These are phyloP conservation scores for Scaptomyza hsui DNA, from an alignment of 1,140 invertebrate species.

Conservation along the genomic window DNA sequence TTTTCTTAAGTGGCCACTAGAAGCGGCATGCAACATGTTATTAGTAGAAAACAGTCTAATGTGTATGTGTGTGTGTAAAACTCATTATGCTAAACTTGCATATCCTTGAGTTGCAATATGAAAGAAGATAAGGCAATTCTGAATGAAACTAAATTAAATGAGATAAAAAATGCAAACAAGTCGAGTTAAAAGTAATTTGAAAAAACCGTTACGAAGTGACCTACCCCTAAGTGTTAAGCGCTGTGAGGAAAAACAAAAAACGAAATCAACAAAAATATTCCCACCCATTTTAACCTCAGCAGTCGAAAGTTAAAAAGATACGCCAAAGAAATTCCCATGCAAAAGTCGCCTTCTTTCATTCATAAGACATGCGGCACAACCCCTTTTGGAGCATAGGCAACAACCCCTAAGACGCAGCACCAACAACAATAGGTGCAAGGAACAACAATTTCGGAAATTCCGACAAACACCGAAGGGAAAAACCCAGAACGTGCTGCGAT, in stretches of 20 bases:
- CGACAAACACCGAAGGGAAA: conserved; percentile 36
- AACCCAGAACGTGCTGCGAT: conserved; percentile 49
- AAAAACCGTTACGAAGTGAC: conserved; percentile 1
- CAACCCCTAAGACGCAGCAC: conserved; percentile 36
- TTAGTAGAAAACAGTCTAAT: conserved; percentile 27
- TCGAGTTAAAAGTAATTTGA: conserved; percentile 8
- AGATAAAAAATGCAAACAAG: conserved; percentile 16
- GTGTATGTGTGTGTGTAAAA: conserved; percentile 43
- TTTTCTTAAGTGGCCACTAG: conserved; percentile 62
- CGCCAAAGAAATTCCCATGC: conserved; percentile 63
- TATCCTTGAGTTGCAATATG: conserved; percentile 32
- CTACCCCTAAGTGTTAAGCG: conserved; percentile 6
- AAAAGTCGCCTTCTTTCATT: conserved; percentile 35
- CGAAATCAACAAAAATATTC: conserved; percentile 76
- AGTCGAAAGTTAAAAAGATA: conserved; percentile 60
- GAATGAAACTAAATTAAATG: conserved; percentile 13
- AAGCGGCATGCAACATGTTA: conserved; percentile 60
- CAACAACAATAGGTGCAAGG: conserved; percentile 45
- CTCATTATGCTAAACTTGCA: conserved; percentile 60
- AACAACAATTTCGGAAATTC: conserved; percentile 29
- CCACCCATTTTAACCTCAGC: conserved; percentile 78
- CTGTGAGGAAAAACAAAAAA: conserved; percentile 24
- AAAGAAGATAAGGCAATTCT: conserved; percentile 13
- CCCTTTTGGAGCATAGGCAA: conserved; percentile 12
- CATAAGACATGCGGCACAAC: conserved; percentile 17